Percentiles rank a stretch among this genome's conserved stretches.
Conservation (phyloP, 2,797 vertebrate genomes). For the Telmatherina bonti region DNA sequence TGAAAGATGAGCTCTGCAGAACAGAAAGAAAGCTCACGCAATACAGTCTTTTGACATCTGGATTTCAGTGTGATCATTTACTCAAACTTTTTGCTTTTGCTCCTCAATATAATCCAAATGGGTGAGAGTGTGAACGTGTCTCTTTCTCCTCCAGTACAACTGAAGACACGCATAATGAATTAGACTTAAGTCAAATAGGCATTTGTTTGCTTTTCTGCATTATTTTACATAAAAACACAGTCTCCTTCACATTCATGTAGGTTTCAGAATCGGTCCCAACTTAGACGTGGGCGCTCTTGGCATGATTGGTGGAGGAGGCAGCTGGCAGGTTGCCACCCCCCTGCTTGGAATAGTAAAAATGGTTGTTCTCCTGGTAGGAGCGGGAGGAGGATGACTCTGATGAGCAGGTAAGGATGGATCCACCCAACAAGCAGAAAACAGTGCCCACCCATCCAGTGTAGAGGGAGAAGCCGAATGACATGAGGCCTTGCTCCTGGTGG, state of each 20-base stretch:
- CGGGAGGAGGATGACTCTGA: constrained; percentile 86
- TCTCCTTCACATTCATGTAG: constrained; percentile 11
- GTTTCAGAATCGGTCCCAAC: not conserved
- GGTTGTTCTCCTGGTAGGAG: constrained; percentile 90
- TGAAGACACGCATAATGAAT: constrained; percentile 9
- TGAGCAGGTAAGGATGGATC: constrained; percentile 88
- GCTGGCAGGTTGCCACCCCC: constrained; percentile 77
- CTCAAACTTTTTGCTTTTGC: constrained; percentile 4
- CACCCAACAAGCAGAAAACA: constrained; percentile 89
- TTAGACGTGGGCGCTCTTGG: constrained; percentile 97
- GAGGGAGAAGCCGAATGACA: constrained; percentile 96
- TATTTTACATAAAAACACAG: constrained; percentile 48
- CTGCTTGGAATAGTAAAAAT: constrained; percentile 93
- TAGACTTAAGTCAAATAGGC: constrained; percentile 11
- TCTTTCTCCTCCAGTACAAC: constrained; percentile 9
- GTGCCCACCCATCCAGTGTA: constrained; percentile 95
- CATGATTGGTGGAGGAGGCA: constrained; percentile 84
- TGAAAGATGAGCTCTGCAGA: constrained; percentile 42
- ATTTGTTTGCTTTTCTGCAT: constrained; percentile 22
- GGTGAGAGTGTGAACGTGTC: constrained; percentile 11
- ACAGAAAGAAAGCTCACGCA: constrained; percentile 42
- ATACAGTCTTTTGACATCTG: constrained; percentile 38
- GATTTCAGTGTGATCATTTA: constrained; percentile 6
- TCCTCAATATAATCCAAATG: constrained; percentile 21
- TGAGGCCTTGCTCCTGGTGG: constrained; percentile 88